phyloP scores from a whole-genome alignment of 2,888 invertebrate genomes.

The Brenthis ino region DNA sequence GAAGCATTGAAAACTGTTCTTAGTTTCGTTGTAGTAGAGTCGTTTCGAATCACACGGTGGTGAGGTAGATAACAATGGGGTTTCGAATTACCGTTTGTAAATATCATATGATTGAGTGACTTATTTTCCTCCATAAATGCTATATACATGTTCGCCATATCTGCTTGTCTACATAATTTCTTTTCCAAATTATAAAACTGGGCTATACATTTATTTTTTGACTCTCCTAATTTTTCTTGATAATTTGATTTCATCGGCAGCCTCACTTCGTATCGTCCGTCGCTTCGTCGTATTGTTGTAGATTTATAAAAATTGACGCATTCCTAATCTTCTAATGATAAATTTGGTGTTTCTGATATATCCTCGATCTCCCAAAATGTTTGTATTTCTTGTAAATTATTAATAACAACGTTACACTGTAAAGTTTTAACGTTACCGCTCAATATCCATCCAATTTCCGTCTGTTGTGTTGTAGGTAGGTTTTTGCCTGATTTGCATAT shows the following conservation, averaged over 20 bases:
- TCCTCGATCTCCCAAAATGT: constrained; percentile 5
- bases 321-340: constrained; percentile 15
- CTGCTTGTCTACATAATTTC: too few species aligned
- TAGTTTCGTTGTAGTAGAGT: constrained; percentile 12
- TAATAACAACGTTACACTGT: constrained; percentile 27
- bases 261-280: constrained; percentile 34
- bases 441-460: constrained; percentile 39
- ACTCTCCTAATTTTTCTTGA: too few species aligned
- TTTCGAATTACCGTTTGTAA: too few species aligned
- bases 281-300: constrained; percentile 22
- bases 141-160: too few species aligned
- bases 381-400: not conserved
- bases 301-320: constrained; percentile 21
- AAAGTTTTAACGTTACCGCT: constrained; percentile 25
- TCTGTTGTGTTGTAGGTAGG: constrained; percentile 13
- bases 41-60: not conserved
- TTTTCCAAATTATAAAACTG: too few species aligned
- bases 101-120: too few species aligned
- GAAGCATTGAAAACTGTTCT: constrained; percentile 15
- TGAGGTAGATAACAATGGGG: too few species aligned
- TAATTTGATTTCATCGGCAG: constrained; percentile 34
- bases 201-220: too few species aligned
- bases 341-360: constrained; percentile 12
- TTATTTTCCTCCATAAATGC: too few species aligned
- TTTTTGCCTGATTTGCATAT: too few species aligned